These are phyloP conservation scores for Isichthys henryi DNA, from an alignment of 2,113 vertebrate genomes.

Conservation along the genomic window DNA sequence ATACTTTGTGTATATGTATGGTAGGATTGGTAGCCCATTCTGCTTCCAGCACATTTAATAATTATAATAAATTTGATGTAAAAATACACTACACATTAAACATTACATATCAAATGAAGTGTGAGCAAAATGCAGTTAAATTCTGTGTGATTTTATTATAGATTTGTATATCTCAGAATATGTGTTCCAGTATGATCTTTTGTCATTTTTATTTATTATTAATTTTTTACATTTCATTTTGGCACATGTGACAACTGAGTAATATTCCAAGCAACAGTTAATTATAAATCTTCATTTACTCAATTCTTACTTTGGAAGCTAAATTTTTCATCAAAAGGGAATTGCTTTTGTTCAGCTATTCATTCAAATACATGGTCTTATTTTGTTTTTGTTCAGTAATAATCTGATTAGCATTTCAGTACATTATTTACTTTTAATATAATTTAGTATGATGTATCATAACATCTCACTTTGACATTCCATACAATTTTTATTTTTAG, in stretches of 20 bases:
- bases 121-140: neutral
- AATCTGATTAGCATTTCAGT: neutral
- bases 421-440: neutral
- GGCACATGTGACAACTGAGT: neutral
- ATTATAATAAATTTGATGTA: neutral
- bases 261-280: neutral
- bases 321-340: neutral
- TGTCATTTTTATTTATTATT: neutral
- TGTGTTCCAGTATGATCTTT: neutral
- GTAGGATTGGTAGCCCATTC: neutral
- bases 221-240: neutral
- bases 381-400: neutral
- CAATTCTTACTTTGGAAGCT: neutral
- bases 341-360: neutral
- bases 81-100: neutral
- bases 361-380: neutral
- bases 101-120: neutral
- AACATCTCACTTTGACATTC: neutral
- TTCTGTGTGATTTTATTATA: neutral
- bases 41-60: neutral
- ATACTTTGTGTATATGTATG: no score
- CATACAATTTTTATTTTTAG: neutral
- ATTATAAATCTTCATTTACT: neutral
- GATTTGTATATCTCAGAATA: neutral
- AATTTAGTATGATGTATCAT: neutral